Evolutionary conservation across 2,113 vertebrate genomes (phyloP), one percentile per base, ranked within the genome.

Genomic region (Macaca nemestrina): DNA sequence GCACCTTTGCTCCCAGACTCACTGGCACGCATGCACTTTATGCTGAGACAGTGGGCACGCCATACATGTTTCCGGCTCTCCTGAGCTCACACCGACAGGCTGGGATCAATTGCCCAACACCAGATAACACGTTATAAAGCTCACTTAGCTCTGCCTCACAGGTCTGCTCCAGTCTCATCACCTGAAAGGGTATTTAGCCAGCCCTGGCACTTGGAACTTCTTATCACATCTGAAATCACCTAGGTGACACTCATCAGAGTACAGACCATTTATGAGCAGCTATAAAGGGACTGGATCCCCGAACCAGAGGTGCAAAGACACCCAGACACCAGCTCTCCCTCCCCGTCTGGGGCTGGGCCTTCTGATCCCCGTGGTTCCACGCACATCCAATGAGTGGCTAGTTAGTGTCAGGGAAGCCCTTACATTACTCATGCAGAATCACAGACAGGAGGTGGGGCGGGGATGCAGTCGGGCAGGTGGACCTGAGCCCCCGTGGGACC

Each of bases 191-290:
- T 7, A 18, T 3, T 27, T 3, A 11, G 23, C 25, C 0, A 35
- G 61, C 23, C 8, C 16, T 4, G 13, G 43, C 40, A 12, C 6
- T 43, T 23, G 55, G 72, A 32, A 35, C 13, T 9, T 57, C 48
- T 83, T 8, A 25, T 11, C 6, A 3, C 32, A 30, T 14, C 68
- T 81, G 17, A 23, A 2, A 4, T 17, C 0, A 45, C 81, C 59
- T 3, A 0, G 0, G 35, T 8, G 12, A 12, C n/a, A 6, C 68
- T 48, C 30, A 0, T 0, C 27, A 5, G 22, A 57, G 76, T 5
- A 20, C 20, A 52, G 40, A 48, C 5, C 68, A 6, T 9, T 25
- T 16, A 10, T 3, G 38, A n/a, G 23, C 22, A 11, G 48, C n/a
- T 27, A 72, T 7, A 43, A 45, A 18, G 73, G 2, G 30, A 2